phyloP scores from a whole-genome alignment of 1,140 invertebrate species.

The Wasmannia auropunctata region DNA sequence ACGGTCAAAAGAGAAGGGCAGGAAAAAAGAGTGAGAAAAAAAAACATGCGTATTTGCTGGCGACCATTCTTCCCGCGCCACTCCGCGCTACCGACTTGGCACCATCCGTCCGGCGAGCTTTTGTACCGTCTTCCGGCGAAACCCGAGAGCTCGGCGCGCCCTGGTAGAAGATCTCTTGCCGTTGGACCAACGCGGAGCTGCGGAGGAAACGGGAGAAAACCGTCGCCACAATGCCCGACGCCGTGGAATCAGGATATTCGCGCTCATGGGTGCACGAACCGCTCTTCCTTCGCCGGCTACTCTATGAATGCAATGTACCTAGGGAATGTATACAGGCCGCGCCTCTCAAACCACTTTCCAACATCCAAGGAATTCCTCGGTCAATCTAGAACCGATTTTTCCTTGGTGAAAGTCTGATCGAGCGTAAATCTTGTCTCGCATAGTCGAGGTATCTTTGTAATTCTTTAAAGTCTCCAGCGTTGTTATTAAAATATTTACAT shows the following conservation, averaged over 20 bases:
- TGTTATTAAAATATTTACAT: constrained; percentile 8
- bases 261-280: constrained; percentile 40
- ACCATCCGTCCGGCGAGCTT: constrained; percentile 35
- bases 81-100: constrained; percentile 43
- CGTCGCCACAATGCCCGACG: constrained; percentile 66
- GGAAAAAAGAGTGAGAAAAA: not conserved
- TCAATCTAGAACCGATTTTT: constrained; percentile 29
- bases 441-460: not conserved
- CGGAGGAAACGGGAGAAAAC: constrained; percentile 67
- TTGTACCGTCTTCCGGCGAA: constrained; percentile 50
- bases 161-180: constrained; percentile 41
- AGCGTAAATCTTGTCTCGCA: not conserved
- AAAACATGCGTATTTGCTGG: constrained; percentile 44
- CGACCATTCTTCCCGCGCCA: constrained; percentile 19
- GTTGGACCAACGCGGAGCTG: not conserved
- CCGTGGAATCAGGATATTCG: constrained; percentile 75
- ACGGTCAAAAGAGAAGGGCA: constrained; percentile 22
- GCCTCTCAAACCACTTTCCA: not conserved
- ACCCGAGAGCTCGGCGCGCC: constrained; percentile 1
- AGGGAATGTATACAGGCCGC: not conserved
- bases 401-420: not conserved
- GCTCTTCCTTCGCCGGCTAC: constrained; percentile 33
- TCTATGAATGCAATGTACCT: constrained; percentile 42
- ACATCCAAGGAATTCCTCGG: not conserved
- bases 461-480: not conserved